Conservation (phyloP, 2,888 invertebrate genomes). For the Diogma glabrata region DNA sequence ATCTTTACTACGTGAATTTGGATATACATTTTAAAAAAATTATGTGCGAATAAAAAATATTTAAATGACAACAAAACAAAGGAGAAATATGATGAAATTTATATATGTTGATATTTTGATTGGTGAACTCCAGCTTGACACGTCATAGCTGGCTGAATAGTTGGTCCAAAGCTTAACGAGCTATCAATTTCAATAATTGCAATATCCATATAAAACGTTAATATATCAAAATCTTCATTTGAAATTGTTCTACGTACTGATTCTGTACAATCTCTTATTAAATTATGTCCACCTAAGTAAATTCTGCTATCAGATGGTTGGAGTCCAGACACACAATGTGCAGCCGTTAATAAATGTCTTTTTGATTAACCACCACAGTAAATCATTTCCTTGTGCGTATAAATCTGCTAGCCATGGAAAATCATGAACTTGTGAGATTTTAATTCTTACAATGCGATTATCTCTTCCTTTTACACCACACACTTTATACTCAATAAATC, state of each 20-base stretch:
- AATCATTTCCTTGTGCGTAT: conserved; percentile 24
- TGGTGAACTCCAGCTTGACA: no score
- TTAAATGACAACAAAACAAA: no score
- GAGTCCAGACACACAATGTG: conserved; percentile 26
- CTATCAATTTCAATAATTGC: conserved; percentile 56
- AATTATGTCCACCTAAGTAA: conserved; percentile 26
- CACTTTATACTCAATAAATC: no score
- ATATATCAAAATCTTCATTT: conserved; percentile 47
- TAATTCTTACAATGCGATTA: conserved; percentile 25
- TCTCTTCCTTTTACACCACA: conserved; percentile 26
- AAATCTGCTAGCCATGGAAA: conserved; percentile 26
- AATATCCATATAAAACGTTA: conserved; percentile 66
- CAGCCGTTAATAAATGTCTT: conserved; percentile 24
- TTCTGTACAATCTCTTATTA: conserved; percentile 24
- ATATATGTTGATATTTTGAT: no score
- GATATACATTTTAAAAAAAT: no score
- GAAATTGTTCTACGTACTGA: conserved; percentile 22
- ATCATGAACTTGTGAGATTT: conserved; percentile 22
- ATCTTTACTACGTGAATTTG: no score
- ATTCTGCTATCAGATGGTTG: conserved; percentile 23
- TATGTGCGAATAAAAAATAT: no score
- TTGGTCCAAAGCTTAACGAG: conserved; percentile 48
- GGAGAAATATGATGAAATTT: no score
- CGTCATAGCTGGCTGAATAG: conserved; percentile 53
- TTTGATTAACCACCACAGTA: conserved; percentile 25